Base-by-base conservation (phyloP, 2,888 invertebrate genomes). In the Agriopis aurantiaria region DNA sequence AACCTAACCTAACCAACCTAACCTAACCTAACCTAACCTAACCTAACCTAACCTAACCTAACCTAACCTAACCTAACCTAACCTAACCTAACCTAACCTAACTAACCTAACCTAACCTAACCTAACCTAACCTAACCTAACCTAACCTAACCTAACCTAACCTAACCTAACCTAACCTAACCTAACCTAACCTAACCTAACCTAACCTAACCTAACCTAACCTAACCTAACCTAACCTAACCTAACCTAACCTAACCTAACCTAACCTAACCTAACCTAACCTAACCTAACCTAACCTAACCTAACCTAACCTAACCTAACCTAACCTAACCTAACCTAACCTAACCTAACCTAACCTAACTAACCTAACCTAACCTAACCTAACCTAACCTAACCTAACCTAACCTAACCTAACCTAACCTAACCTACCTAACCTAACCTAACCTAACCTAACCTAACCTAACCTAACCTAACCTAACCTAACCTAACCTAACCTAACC, bases 21-120 rank as follows among this genome's bases (percentile, higher is more conserved):
- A 73, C 73, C 73, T 73, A 76, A 75, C 75, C 73, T 74, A 77
- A 75, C 76, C 75, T 69, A 75, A 75, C 73, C 75, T 73, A 75
- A 72, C 72, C 75, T 72, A 77, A 77, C 73, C 74, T 74, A 75
- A 76, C 74, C 74, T 73, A 73, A 74, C 71, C 73, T 71, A 72
- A 76, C 74, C 75, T 74, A 76, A 70, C 73, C 73, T 72, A 73
- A 73, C 75, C 74, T 72, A 73, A 72, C 71, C 69, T 66, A 73
- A 71, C 68, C 71, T 65, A 71, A 72, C 72, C 71, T 69, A 74
- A 71, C 51, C 40, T 33, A 55, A 33, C 53, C 53, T 55, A 55
- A 40, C 55, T 55, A 55, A 55, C 55, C 55, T 55, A 55, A 55
- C 55, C 55, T 55, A 55, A 55, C 55, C 55, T 55, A 55, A 55